Evolutionary conservation across 2,888 invertebrate species (phyloP).

Genomic region (Volucella bombylans): DNA sequence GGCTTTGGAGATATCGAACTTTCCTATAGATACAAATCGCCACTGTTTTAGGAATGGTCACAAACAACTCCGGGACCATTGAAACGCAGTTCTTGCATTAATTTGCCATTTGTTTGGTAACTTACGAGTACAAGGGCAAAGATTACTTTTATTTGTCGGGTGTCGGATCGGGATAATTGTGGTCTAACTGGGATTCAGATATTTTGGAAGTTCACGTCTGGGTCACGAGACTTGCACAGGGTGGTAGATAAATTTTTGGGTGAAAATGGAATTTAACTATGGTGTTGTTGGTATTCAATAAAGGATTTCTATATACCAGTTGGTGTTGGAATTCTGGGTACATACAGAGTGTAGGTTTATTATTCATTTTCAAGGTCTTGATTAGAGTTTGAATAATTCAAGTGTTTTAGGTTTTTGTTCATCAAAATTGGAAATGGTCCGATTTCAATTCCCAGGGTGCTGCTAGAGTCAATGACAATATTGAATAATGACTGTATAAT

Average conservation of each 20-base stretch:
- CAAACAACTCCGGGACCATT: background rate
- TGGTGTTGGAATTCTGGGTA: no score
- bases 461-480: no score
- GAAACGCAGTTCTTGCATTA: conserved; percentile 35
- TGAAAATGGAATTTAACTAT: no score
- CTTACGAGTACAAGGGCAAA: conserved; percentile 32
- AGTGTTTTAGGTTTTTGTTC: no score
- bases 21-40: conserved; percentile 41
- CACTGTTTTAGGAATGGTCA: background rate
- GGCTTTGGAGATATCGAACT: conserved; percentile 23
- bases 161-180: background rate
- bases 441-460: no score
- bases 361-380: no score
- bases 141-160: background rate
- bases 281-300: background rate
- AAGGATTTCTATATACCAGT: background rate
- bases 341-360: no score
- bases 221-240: conserved; percentile 8
- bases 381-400: no score
- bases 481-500: no score
- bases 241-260: background rate
- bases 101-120: conserved; percentile 46
- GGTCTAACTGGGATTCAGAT: background rate
- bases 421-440: no score
- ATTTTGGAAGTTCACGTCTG: conserved; percentile 10